These are phyloP conservation scores for Leuciscus waleckii DNA, from an alignment of 2,797 vertebrate genomes.

Conservation along the genomic window DNA sequence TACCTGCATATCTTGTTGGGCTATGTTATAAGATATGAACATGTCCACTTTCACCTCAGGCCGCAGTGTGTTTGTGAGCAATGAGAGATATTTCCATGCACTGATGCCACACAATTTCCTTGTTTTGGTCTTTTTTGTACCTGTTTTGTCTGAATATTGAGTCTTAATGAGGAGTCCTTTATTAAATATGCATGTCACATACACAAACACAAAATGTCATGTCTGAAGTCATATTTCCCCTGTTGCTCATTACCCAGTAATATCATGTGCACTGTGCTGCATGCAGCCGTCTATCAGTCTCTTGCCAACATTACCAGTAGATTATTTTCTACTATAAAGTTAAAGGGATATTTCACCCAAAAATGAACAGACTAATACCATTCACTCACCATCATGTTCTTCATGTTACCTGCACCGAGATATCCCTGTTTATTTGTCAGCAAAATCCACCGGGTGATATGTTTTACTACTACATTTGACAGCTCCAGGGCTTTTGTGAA, in stretches of 20 bases:
- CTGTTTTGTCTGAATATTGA: background rate
- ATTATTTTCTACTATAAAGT: background rate
- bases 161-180: conserved; percentile 13
- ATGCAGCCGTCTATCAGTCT: conserved; percentile 1
- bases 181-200: conserved; percentile 20
- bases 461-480: background rate
- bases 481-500: background rate
- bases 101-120: background rate
- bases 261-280: conserved; percentile 20
- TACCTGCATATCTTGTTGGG: background rate
- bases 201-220: conserved; percentile 35
- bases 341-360: background rate
- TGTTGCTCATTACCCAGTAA: conserved; percentile 42
- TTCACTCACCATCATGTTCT: background rate
- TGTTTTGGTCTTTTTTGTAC: conserved; percentile 1
- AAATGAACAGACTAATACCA: background rate
- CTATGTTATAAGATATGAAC: background rate
- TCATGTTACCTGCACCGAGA: background rate
- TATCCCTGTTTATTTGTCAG: background rate
- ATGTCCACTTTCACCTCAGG: background rate
- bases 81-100: background rate
- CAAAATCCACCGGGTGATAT: background rate
- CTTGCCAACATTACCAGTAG: background rate
- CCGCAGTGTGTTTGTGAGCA: background rate
- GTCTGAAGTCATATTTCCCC: conserved; percentile 30